These are phyloP conservation scores for Lates calcarifer DNA, from an alignment of 2,113 vertebrate genomes.

Conservation along the genomic window DNA sequence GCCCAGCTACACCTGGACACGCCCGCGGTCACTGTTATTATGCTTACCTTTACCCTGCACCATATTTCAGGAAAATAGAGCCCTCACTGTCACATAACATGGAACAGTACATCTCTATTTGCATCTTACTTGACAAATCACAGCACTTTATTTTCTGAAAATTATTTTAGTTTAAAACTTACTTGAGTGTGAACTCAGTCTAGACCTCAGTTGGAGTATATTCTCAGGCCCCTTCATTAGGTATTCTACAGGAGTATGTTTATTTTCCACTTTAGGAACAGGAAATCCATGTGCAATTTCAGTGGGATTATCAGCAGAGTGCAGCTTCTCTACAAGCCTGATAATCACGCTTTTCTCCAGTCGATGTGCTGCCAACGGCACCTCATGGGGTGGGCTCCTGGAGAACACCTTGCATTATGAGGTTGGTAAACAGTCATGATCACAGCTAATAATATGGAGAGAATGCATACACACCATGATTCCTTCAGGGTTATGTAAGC, in stretches of 20 bases:
- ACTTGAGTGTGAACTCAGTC: background rate
- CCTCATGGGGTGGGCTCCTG: constrained; percentile 29
- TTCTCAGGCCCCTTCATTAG: constrained; percentile 48
- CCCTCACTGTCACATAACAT: background rate
- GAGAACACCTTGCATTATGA: constrained; percentile 27
- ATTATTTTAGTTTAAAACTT: constrained; percentile 18
- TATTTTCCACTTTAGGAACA: constrained; percentile 71
- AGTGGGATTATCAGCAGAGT: constrained; percentile 75
- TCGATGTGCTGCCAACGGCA: constrained; percentile 50
- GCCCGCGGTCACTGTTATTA: no score
- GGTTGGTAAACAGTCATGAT: constrained; percentile 41
- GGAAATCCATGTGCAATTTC: constrained; percentile 81
- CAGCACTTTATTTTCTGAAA: background rate
- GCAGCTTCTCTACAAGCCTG: constrained; percentile 66
- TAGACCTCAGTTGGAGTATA: background rate
- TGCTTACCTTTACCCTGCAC: background rate
- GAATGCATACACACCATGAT: constrained; percentile 2
- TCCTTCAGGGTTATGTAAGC: background rate
- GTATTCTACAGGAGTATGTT: constrained; percentile 67
- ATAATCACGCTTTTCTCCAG: constrained; percentile 63
- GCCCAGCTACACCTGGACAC: background rate
- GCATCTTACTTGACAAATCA: background rate
- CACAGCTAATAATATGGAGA: constrained; percentile 7
- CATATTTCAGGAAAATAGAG: no score
- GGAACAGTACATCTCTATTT: constrained; percentile 2